Conservation (phyloP, 1,140 invertebrate species). For the Papilio glaucus region DNA sequence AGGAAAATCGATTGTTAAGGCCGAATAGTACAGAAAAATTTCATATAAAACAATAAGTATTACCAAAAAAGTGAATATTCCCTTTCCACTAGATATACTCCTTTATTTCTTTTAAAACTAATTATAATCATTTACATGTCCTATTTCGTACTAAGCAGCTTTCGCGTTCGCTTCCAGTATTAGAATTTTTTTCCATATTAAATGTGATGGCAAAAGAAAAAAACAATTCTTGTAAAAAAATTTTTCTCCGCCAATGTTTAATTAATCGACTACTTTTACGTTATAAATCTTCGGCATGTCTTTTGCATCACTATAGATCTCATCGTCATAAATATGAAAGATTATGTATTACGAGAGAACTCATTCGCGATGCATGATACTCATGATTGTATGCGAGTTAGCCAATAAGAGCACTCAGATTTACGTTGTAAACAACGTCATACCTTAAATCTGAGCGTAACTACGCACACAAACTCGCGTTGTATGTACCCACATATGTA, state of each 20-base stretch:
- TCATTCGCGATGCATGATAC: too few relatives aligned
- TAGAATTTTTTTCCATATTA: neutral
- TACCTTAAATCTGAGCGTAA: too few relatives aligned
- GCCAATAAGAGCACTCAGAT: neutral
- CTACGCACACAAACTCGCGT: neutral
- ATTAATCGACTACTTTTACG: neutral
- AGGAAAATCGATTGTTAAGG: too few relatives aligned
- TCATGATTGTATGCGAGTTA: neutral
- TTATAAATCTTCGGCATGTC: neutral
- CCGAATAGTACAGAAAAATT: too few relatives aligned
- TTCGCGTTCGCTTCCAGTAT: neutral
- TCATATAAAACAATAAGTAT: too few relatives aligned
- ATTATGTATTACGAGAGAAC: neutral
- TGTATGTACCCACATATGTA: too few relatives aligned
- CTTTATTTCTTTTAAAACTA: too few relatives aligned
- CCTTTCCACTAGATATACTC: too few relatives aligned
- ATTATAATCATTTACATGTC: neutral
- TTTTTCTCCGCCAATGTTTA: conserved; percentile 8
- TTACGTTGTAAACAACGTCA: neutral
- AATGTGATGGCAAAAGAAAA: neutral
- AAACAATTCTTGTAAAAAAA: neutral
- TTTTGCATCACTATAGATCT: neutral
- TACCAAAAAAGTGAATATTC: too few relatives aligned
- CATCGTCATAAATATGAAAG: neutral
- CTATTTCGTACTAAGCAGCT: neutral